Conservation (phyloP, 2,113 vertebrate genomes). For the Corydoras maculifer region DNA sequence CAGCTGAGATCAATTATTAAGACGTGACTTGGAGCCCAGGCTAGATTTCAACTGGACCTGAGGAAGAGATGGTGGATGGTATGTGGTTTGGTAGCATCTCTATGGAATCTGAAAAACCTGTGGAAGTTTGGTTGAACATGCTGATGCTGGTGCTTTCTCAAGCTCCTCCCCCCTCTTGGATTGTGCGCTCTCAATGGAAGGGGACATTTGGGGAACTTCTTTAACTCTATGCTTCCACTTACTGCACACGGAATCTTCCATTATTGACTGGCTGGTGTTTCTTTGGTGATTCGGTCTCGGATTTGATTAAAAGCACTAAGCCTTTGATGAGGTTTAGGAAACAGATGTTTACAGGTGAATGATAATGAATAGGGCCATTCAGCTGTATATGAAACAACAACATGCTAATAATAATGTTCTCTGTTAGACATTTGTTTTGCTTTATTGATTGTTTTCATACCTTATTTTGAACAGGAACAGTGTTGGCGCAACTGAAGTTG, state of each 20-base stretch:
- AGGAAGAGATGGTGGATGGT: background rate
- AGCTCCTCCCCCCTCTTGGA: slow-evolving; percentile 5
- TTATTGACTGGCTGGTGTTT: background rate
- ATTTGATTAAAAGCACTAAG: background rate
- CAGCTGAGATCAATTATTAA: too few relatives aligned
- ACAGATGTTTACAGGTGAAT: background rate
- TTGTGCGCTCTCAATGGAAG: slow-evolving; percentile 23
- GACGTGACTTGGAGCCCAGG: background rate
- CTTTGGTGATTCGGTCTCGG: background rate
- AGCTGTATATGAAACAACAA: too few relatives aligned
- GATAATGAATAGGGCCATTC: background rate
- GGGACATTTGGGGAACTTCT: slow-evolving; percentile 28
- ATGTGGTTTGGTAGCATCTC: too few relatives aligned
- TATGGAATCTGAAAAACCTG: background rate
- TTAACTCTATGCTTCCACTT: slow-evolving; percentile 17
- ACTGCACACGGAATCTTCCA: slow-evolving; percentile 7
- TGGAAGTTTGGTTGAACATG: slow-evolving; percentile 36
- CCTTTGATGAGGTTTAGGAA: background rate
- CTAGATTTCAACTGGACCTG: background rate
- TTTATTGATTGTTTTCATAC: too few relatives aligned
- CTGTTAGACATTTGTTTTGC: too few relatives aligned
- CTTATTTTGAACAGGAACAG: too few relatives aligned
- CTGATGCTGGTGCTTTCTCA: slow-evolving; percentile 51
- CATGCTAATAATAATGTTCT: too few relatives aligned
- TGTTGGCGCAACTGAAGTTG: too few relatives aligned